phyloP scores from a whole-genome alignment of 2,113 vertebrate species.

The Labeo catla region DNA sequence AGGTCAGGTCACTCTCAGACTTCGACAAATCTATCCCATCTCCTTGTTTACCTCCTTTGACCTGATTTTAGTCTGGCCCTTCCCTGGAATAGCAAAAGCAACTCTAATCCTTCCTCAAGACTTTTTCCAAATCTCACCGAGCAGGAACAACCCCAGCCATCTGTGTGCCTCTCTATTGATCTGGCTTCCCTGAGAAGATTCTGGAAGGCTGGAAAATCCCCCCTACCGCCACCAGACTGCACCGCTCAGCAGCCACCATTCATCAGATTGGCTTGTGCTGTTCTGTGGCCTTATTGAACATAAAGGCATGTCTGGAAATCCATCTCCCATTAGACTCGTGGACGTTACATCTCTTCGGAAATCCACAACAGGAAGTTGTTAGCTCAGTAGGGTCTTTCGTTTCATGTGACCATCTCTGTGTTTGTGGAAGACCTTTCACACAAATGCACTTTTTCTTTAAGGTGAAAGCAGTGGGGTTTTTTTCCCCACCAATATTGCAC shows the following conservation, averaged over 20 bases:
- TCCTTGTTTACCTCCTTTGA: constrained; percentile 55
- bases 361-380: neutral
- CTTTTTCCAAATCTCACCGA: constrained; percentile 76
- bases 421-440: neutral
- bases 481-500: neutral
- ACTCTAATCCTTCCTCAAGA: constrained; percentile 65
- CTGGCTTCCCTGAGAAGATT: constrained; percentile 68
- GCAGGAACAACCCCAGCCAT: constrained; percentile 82
- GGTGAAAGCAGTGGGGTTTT: neutral
- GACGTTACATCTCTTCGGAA: constrained; percentile 2
- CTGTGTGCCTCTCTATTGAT: constrained; percentile 78
- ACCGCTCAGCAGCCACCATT: constrained; percentile 43
- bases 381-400: neutral
- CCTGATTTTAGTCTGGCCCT: constrained; percentile 49
- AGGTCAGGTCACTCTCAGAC: constrained; percentile 25
- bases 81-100: constrained; percentile 33
- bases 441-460: neutral
- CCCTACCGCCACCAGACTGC: constrained; percentile 37
- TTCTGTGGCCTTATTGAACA: constrained; percentile 27
- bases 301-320: constrained; percentile 34
- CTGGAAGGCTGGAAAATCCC: constrained; percentile 49
- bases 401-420: neutral
- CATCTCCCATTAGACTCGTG: neutral
- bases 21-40: neutral
- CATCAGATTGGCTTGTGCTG: constrained; percentile 36